Evolutionary conservation across 1,140 invertebrate genomes (phyloP).

Genomic region (Papilio glaucus): DNA sequence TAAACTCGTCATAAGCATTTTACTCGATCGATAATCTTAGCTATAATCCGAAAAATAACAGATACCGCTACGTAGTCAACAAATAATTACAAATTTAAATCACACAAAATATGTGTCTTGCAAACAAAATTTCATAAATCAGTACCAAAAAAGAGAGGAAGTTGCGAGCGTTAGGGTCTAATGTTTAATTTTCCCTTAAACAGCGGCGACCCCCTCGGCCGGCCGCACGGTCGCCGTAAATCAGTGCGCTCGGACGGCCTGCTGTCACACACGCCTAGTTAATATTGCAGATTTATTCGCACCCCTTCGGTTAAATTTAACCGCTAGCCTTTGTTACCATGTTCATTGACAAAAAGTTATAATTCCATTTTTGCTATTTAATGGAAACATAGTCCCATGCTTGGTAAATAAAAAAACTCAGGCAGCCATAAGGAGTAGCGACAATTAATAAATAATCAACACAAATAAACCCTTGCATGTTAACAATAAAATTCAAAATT

Average conservation of each 20-base stretch:
- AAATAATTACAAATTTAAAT: constrained; percentile 11
- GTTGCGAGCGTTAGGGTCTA: constrained; percentile 17
- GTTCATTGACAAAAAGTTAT: constrained; percentile 6
- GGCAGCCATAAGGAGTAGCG: no score
- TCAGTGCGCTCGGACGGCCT: constrained; percentile 21
- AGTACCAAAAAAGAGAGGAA: constrained; percentile 27
- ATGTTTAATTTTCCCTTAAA: constrained; percentile 37
- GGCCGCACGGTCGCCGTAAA: not conserved
- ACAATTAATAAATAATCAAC: no score
- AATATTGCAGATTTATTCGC: constrained; percentile 37
- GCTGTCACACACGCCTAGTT: constrained; percentile 30
- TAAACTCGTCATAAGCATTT: no score
- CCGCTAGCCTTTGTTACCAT: constrained; percentile 4
- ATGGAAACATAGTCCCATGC: not conserved
- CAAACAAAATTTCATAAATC: constrained; percentile 26
- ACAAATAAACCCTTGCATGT: no score
- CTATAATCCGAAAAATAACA: no score
- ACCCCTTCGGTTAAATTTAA: constrained; percentile 25
- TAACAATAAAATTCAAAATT: no score
- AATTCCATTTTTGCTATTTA: constrained; percentile 11
- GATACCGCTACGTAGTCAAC: not conserved
- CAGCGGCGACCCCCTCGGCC: not conserved
- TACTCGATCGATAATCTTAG: no score
- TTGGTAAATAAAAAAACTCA: not conserved
- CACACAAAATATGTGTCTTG: not conserved